Base-by-base conservation (phyloP, 2,113 vertebrate species). In the Gnathonemus longibarbis region DNA sequence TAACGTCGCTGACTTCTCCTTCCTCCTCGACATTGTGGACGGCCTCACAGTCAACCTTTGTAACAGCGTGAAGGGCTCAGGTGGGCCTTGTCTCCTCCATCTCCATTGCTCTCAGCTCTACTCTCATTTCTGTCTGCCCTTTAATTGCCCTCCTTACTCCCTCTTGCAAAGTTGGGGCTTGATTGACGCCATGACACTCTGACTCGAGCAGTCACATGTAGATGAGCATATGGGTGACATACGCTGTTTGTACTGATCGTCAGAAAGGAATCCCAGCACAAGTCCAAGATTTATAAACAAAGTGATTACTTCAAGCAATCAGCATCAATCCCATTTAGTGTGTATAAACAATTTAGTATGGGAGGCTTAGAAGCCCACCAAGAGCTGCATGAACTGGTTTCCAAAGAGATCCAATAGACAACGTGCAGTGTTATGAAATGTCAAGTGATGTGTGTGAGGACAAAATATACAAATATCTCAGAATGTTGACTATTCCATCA, bases 1-100 rank as follows among this genome's bases (percentile, higher is more conserved):
- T 95, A 99, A 99, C 0, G 98, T 99, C 92, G 96, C 97, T 1
- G 98, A 99, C 93, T 99, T 99, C 94, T 97, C 97, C 45, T 97
- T 97, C 89, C 95, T 99, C 88, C 92, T 96, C 91, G 96, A 93
- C 89, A 99, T 99, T 3, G 98, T 99, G 91, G 98, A 98, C 84
- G 95, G 95, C 10, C 96, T 99, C 5, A 97, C 97, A 39, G 95
- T 93, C 0, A 99, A 99, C 94, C 95, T 99, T 80, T 99, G 98
- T 91, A 98, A 99, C 93, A 99, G 98, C 49, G 98, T 99, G 87
- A 99, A 98, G 92, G 98, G 98, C 52, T 95, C 97, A 96, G 98
- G 98, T 99, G 94, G n/a, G 24, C 1, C 70, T 17, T 31, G 35
- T 42, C 39, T 88, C 6, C 39, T 31, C 13, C 11, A 13, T 83